A percentile compares a stretch with the other conserved stretches of the same genome.
phyloP scores from a whole-genome alignment of 2,888 invertebrate species.

The Agonum fuliginosum region DNA sequence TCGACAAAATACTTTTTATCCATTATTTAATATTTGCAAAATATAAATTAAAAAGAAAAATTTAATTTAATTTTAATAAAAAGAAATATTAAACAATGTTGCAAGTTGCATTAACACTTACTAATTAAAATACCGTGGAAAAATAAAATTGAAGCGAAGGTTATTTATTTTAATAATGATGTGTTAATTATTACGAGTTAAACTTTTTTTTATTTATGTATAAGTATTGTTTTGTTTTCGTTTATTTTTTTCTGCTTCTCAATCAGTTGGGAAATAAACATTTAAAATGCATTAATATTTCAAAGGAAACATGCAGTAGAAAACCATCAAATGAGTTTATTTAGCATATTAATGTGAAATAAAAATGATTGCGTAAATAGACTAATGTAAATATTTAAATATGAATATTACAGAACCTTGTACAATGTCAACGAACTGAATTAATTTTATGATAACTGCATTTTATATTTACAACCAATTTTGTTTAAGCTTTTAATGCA shows the following conservation, averaged over 20 bases:
- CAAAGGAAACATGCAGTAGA: neutral
- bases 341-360: conserved; percentile 1
- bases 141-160: neutral
- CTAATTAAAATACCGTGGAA: neutral
- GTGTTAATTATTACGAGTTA: neutral
- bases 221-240: neutral
- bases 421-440: neutral
- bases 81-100: too few relatives aligned
- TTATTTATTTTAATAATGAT: neutral
- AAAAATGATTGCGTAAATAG: neutral
- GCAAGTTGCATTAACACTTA: neutral
- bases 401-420: too few relatives aligned
- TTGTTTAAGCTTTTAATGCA: too few relatives aligned
- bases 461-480: too few relatives aligned
- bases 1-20: too few relatives aligned
- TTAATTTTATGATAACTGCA: too few relatives aligned
- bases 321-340: neutral
- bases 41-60: too few relatives aligned
- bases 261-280: neutral
- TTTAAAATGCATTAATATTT: neutral
- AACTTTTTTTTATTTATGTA: neutral
- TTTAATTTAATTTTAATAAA: too few relatives aligned
- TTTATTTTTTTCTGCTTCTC: neutral
- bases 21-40: too few relatives aligned
- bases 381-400: neutral